Conservation (phyloP, 2,888 invertebrate genomes). For the Gerris lacustris region DNA sequence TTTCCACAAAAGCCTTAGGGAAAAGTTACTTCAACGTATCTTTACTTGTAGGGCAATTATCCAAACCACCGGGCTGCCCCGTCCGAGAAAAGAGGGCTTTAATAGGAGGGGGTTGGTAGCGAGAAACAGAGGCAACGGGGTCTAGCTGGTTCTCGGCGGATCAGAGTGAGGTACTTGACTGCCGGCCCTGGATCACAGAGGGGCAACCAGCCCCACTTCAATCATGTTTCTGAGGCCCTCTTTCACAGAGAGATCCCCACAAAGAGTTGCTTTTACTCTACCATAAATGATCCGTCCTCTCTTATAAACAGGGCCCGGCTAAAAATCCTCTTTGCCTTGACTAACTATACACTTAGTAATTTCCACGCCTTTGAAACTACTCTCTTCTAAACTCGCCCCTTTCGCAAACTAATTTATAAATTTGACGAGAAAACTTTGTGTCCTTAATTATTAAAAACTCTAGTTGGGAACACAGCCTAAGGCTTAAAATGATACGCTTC, state of each 20-base stretch:
- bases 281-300: background rate
- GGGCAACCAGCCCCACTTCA: background rate
- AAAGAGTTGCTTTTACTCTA: too few relatives aligned
- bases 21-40: conserved; percentile 1
- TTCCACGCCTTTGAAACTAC: background rate
- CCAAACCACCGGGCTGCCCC: background rate
- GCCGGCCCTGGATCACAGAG: background rate
- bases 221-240: background rate
- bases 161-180: background rate
- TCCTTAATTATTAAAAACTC: too few relatives aligned
- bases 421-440: too few relatives aligned
- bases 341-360: background rate
- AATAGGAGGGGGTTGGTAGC: background rate
- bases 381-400: too few relatives aligned
- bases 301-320: background rate
- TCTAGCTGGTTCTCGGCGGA: background rate
- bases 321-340: background rate
- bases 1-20: background rate
- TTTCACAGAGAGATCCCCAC: too few relatives aligned
- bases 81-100: background rate
- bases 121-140: background rate
- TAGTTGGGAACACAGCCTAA: too few relatives aligned
- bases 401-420: too few relatives aligned
- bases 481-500: too few relatives aligned
- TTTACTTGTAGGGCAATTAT: background rate